These are phyloP conservation scores for Sylvia borin DNA, from an alignment of 2,797 vertebrate genomes.

Conservation along the genomic window DNA sequence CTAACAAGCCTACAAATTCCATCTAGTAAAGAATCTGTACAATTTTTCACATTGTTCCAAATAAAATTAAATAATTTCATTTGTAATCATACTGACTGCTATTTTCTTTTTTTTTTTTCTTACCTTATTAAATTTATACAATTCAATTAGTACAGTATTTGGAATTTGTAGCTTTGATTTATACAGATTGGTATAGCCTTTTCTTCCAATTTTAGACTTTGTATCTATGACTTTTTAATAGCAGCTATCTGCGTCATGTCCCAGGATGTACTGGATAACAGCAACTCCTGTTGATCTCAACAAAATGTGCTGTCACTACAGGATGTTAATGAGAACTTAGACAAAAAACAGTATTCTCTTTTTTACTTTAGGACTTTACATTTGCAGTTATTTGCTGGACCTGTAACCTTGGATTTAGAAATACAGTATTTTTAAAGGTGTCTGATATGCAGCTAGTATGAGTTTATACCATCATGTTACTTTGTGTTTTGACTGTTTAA, in stretches of 20 bases:
- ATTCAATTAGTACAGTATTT: constrained; percentile 15
- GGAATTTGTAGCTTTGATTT: constrained; percentile 16
- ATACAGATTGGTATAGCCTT: background rate
- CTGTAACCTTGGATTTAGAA: background rate
- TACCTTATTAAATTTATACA: constrained; percentile 37
- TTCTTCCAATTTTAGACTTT: background rate
- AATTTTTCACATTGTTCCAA: background rate
- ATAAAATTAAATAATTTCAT: background rate
- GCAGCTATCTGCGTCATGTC: background rate
- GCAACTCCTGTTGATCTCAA: background rate
- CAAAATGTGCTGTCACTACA: background rate
- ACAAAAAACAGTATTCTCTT: background rate
- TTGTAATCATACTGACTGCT: background rate
- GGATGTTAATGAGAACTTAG: background rate
- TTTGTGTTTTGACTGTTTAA: background rate
- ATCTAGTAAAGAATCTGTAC: background rate
- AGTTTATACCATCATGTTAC: background rate
- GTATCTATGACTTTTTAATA: background rate
- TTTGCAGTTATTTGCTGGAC: background rate
- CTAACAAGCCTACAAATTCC: background rate
- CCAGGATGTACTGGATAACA: background rate
- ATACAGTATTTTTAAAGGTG: background rate
- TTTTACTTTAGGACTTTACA: background rate
- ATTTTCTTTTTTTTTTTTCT: background rate
- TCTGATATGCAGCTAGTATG: background rate